Evolutionary conservation across 2,888 invertebrate species (phyloP), one percentile per base, ranked within the genome.

Genomic region (Crossocerus cetratus): DNA sequence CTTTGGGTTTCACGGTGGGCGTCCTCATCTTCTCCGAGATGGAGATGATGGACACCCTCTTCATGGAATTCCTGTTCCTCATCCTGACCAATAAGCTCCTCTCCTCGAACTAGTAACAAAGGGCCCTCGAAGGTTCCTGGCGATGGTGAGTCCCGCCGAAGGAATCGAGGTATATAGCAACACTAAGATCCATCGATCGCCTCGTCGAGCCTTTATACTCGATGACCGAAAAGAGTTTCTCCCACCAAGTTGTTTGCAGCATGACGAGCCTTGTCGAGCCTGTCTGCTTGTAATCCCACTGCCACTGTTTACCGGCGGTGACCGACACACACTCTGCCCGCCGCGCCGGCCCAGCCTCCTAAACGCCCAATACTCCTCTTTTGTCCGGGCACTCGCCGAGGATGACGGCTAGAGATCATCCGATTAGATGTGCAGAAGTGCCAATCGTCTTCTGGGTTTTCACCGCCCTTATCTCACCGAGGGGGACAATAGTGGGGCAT

Each of bases 41-140:
- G 60, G 89, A 89, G 65, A 89, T 84, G 44, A 85, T 75, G 57
- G 89, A 89, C 67, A 89, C 85, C 65, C 88, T 86, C 64, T 87
- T 82, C 11, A 70, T 76, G 8, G 72, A 73, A 3, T 78, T 42
- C n/a, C 76, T 72, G 5, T 75, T 78, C 54, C 83, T 72, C 86
- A 88, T 88, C 44, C 76, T 79, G 21, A 18, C 59, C 22, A 61
- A n/a, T n/a, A n/a, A n/a, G n/a, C n/a, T n/a, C n/a, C n/a, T 20
- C 0, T 23, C 43, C n/a, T 55, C 21, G 16, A 21, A 44, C 18
- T n/a, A 68, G 4, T 3, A 53, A 57, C 18, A 56, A 22, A 3
- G 11, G 21, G n/a, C 16, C 18, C 13, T 22, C 23, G 44, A 55
- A 32, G 20, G 13, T 45, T 13, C n/a, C 44, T 16, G 57, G 20